Percentiles rank a stretch among this genome's conserved stretches.
Evolutionary conservation across 2,113 vertebrate genomes (phyloP).

Genomic region (Desmodus rotundus): DNA sequence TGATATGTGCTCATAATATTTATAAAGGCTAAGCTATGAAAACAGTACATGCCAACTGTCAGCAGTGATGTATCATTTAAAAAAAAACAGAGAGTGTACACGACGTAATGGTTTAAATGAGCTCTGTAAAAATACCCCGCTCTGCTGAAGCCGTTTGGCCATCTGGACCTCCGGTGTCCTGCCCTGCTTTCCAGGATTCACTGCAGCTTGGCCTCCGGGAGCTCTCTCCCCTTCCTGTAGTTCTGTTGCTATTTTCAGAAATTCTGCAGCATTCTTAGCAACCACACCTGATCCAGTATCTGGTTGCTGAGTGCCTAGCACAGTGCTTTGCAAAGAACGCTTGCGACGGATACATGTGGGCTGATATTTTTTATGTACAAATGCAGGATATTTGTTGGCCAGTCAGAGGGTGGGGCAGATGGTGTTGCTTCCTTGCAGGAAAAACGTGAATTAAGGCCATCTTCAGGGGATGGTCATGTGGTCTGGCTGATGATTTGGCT

Average conservation of each 20-base stretch:
- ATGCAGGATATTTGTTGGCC: neutral
- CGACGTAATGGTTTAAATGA: constrained; percentile 74
- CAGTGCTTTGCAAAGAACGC: neutral
- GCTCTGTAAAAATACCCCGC: constrained; percentile 69
- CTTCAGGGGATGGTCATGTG: neutral
- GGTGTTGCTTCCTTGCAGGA: constrained; percentile 53
- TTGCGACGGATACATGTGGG: neutral
- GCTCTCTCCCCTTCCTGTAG: constrained; percentile 33
- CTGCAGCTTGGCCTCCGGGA: constrained; percentile 33
- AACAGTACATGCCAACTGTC: constrained; percentile 75
- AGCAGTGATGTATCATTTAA: constrained; percentile 77
- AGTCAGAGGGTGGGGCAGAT: neutral
- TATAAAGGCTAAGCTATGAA: constrained; percentile 82
- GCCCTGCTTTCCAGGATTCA: constrained; percentile 65
- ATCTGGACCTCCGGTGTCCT: neutral
- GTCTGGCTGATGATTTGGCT: neutral
- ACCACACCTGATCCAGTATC: neutral
- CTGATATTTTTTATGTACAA: neutral
- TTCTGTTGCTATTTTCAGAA: constrained; percentile 60
- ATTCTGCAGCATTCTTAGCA: neutral
- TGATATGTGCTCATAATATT: constrained; percentile 82
- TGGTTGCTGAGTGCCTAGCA: constrained; percentile 19
- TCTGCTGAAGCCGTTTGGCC: constrained; percentile 48
- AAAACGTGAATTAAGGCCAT: constrained; percentile 26
- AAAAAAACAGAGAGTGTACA: constrained; percentile 71